phyloP scores from a whole-genome alignment of 1,140 invertebrate species.

The Magallana gigas region DNA sequence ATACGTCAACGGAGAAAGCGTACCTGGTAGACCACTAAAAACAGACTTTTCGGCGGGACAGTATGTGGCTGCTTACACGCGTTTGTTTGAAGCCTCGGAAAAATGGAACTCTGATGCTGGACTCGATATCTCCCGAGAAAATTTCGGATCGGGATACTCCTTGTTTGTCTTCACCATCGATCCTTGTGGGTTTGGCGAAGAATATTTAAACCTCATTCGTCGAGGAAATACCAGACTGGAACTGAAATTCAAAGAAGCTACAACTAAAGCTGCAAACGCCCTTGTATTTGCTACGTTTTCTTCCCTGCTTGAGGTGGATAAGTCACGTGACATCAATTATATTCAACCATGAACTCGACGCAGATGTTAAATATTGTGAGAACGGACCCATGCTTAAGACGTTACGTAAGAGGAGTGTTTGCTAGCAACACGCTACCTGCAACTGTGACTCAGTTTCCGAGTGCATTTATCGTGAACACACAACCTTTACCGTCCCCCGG shows the following conservation, averaged over 20 bases:
- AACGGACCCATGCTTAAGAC: neutral
- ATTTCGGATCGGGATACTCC: constrained; percentile 35
- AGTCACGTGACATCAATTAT: constrained; percentile 45
- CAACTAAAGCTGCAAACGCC: constrained; percentile 38
- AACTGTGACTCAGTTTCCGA: constrained; percentile 28
- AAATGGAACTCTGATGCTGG: constrained; percentile 50
- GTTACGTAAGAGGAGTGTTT: constrained; percentile 44
- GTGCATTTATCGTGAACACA: constrained; percentile 39
- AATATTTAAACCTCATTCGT: constrained; percentile 51
- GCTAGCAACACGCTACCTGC: constrained; percentile 42
- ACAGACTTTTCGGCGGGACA: constrained; percentile 24
- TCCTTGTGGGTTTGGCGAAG: constrained; percentile 44
- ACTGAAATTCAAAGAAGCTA: constrained; percentile 43
- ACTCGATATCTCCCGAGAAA: constrained; percentile 26
- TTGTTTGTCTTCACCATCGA: constrained; percentile 41
- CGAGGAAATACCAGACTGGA: constrained; percentile 49
- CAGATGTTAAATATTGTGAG: constrained; percentile 2
- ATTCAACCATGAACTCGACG: constrained; percentile 36
- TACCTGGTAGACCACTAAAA: constrained; percentile 46
- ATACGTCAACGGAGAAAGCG: constrained; percentile 53
- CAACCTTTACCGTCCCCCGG: constrained; percentile 38
- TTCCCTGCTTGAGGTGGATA: constrained; percentile 39
- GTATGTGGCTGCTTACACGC: constrained; percentile 2
- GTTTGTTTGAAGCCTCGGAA: constrained; percentile 41
- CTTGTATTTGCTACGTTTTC: constrained; percentile 46